Percentiles rank a stretch among this genome's conserved stretches.
phyloP scores from a whole-genome alignment of 92 coral and sea anemone genomes.

The Porites rus region DNA sequence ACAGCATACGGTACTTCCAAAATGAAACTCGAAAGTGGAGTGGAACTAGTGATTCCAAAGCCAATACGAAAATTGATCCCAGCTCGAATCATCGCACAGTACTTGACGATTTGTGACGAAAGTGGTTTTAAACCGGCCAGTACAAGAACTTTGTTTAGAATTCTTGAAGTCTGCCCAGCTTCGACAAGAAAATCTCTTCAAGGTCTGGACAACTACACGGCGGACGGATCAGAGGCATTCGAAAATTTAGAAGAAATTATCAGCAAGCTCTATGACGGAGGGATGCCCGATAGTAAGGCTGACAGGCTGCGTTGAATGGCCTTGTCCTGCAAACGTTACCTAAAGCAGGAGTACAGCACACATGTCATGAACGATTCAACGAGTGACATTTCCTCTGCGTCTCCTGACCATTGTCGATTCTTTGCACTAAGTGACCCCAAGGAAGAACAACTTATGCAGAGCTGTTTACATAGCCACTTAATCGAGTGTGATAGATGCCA shows the following conservation, averaged over 20 bases:
- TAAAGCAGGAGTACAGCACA: conserved; percentile 33
- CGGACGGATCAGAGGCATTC: conserved; percentile 13
- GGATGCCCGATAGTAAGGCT: conserved; percentile 27
- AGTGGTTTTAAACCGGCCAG: conserved; percentile 6
- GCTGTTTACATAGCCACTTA: conserved; percentile 18
- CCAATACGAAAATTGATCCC: conserved; percentile 17
- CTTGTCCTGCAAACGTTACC: conserved; percentile 28
- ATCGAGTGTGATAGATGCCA: conserved; percentile 37
- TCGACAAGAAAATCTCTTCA: conserved; percentile 16
- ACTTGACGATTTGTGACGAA: conserved; percentile 15
- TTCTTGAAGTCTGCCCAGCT: conserved; percentile 15
- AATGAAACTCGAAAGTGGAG: conserved; percentile 10
- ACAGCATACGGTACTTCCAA: not conserved
- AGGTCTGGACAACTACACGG: conserved; percentile 1
- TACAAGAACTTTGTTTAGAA: not conserved
- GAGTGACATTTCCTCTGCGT: conserved; percentile 4
- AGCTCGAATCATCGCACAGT: conserved; percentile 10
- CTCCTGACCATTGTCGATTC: conserved; percentile 39
- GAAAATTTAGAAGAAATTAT: conserved; percentile 7
- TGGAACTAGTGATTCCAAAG: not conserved
- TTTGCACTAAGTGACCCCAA: conserved; percentile 37
- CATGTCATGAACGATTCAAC: conserved; percentile 36
- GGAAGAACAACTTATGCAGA: not conserved
- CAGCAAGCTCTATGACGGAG: not conserved
- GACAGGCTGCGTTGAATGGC: conserved; percentile 29